These are phyloP conservation scores for Ceraclea dissimilis DNA, from an alignment of 2,888 invertebrate species.

Conservation along the genomic window DNA sequence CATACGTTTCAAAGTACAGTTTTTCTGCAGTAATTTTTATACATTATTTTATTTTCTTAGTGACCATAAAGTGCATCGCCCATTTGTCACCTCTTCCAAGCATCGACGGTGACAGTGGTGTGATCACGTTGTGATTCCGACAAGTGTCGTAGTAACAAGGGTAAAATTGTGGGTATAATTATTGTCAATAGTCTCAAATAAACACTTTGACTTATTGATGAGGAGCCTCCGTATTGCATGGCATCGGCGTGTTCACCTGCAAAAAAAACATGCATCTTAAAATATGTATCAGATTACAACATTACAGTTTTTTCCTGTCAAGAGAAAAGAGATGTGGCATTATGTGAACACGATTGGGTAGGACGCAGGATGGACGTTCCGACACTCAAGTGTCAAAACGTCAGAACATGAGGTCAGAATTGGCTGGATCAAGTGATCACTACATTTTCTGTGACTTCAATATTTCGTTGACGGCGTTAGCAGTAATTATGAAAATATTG, in stretches of 20 bases:
- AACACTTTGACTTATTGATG: not conserved
- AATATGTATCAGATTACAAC: too few species aligned
- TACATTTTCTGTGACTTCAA: too few species aligned
- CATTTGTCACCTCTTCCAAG: not conserved
- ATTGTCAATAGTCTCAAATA: not conserved
- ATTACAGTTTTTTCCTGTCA: too few species aligned
- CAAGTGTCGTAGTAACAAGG: not conserved
- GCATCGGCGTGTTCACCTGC: conserved; percentile 26
- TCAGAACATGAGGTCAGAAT: too few species aligned
- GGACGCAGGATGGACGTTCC: too few species aligned
- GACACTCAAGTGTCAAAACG: too few species aligned
- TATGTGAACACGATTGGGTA: too few species aligned
- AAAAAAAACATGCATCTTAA: conserved; percentile 5
- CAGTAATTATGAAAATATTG: too few species aligned
- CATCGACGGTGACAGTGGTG: not conserved
- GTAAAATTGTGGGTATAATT: not conserved
- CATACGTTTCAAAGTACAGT: not conserved
- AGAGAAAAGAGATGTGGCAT: too few species aligned
- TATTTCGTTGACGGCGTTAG: too few species aligned
- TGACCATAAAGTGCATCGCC: not conserved
- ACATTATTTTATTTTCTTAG: too few species aligned
- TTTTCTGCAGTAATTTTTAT: not conserved
- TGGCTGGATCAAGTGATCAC: too few species aligned
- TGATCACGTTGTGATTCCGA: not conserved
- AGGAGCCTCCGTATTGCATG: conserved; percentile 24